These are phyloP conservation scores for Epinephelus awoara DNA, from an alignment of 2,797 vertebrate species.

Conservation along the genomic window DNA sequence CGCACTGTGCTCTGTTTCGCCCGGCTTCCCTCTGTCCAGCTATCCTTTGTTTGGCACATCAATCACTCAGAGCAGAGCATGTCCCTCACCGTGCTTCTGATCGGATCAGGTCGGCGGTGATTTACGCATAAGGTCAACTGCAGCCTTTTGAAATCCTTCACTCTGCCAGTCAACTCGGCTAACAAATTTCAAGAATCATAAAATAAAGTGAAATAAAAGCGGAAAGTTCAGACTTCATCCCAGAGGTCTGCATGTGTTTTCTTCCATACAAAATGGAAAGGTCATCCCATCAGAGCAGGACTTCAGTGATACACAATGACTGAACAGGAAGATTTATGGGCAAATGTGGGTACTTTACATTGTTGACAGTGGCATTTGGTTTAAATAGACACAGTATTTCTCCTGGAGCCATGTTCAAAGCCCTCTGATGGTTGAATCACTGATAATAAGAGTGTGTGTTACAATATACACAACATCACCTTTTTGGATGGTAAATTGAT, in stretches of 20 bases:
- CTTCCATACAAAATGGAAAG: slow-evolving; percentile 44
- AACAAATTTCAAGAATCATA: slow-evolving; percentile 31
- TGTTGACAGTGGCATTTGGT: not conserved
- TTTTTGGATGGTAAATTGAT: slow-evolving; percentile 9
- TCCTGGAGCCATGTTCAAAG: not conserved
- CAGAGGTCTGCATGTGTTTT: slow-evolving; percentile 26
- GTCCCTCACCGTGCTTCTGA: slow-evolving; percentile 51
- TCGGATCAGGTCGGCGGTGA: slow-evolving; percentile 40
- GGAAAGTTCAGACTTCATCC: slow-evolving; percentile 36
- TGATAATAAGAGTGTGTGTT: slow-evolving; percentile 7
- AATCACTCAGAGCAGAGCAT: slow-evolving; percentile 32
- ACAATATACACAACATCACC: not conserved
- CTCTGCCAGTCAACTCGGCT: slow-evolving; percentile 15
- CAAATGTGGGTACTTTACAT: slow-evolving; percentile 7
- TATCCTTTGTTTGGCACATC: slow-evolving; percentile 41
- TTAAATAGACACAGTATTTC: slow-evolving; percentile 1
- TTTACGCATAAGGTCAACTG: slow-evolving; percentile 40
- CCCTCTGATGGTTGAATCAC: not conserved
- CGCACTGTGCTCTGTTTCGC: not conserved
- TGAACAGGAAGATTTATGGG: slow-evolving; percentile 14
- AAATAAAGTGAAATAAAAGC: slow-evolving; percentile 30
- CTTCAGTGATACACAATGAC: slow-evolving; percentile 14
- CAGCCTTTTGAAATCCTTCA: slow-evolving; percentile 36
- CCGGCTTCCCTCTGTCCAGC: not conserved
- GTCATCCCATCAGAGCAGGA: slow-evolving; percentile 48